A percentile compares a stretch with the other conserved stretches of the same genome.
Conservation (phyloP, 2,888 invertebrate genomes). For the Mesochorus sp. region DNA sequence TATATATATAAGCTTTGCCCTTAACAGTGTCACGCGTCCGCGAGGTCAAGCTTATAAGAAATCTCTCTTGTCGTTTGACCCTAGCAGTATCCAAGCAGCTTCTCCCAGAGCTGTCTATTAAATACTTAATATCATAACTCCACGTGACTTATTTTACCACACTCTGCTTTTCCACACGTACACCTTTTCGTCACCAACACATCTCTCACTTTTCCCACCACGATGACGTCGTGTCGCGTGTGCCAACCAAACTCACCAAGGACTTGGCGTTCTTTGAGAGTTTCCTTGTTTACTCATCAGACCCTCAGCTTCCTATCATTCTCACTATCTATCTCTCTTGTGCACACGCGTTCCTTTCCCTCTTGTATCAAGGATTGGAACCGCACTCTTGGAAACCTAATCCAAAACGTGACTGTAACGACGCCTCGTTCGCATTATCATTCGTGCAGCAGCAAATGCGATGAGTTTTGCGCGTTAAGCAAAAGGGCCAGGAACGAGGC, state of each 20-base stretch:
- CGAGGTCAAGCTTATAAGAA: constrained; percentile 78
- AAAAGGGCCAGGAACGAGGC: constrained; percentile 9
- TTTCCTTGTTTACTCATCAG: constrained; percentile 31
- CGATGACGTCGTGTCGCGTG: too few species aligned
- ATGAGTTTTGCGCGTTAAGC: constrained; percentile 71
- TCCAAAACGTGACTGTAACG: constrained; percentile 78
- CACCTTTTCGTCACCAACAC: constrained; percentile 6
- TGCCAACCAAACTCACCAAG: constrained; percentile 37
- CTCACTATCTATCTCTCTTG: constrained; percentile 14
- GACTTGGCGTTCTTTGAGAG: constrained; percentile 28
- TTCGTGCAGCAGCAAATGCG: constrained; percentile 77
- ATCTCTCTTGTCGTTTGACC: constrained; percentile 75
- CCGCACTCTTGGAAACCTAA: constrained; percentile 71
- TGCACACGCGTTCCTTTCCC: constrained; percentile 28
- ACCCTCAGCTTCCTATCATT: constrained; percentile 47
- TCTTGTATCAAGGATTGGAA: constrained; percentile 36
- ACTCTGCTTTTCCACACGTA: constrained; percentile 10
- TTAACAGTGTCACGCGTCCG: constrained; percentile 66
- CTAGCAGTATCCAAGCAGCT: constrained; percentile 73
- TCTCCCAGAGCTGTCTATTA: constrained; percentile 77
- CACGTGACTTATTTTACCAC: constrained; percentile 9
- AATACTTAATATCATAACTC: constrained; percentile 76
- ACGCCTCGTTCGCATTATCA: constrained; percentile 76
- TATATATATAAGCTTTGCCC: too few species aligned
- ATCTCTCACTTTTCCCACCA: constrained; percentile 11